Percentiles rank a stretch among this genome's conserved stretches.
These are phyloP conservation scores for Dermochelys coriacea DNA, from an alignment of 2,797 vertebrate genomes.

Conservation along the genomic window DNA sequence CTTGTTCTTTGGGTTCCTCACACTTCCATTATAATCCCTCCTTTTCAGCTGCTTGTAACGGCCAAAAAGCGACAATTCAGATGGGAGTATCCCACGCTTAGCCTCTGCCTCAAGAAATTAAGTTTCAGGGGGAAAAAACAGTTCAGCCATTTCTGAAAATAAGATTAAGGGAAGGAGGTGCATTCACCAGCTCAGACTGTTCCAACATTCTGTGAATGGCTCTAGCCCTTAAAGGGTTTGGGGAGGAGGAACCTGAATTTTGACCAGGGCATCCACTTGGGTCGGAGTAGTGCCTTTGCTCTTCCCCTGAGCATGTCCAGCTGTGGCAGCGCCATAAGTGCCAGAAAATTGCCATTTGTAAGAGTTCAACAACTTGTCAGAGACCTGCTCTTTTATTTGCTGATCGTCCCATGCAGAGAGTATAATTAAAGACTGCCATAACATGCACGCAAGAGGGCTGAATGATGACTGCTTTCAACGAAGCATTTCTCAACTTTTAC, in stretches of 20 bases:
- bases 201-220: accelerated
- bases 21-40: not conserved
- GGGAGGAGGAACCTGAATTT: not conserved
- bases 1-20: not conserved
- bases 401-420: not conserved
- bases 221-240: not conserved
- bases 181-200: not conserved
- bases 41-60: not conserved
- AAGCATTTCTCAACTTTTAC: accelerated
- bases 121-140: not conserved
- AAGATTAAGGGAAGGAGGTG: not conserved
- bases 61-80: not conserved
- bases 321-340: conserved; percentile 1
- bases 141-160: not conserved
- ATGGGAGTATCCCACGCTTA: not conserved
- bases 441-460: not conserved
- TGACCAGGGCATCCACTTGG: not conserved
- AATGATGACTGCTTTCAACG: not conserved
- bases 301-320: not conserved
- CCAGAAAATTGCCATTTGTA: not conserved
- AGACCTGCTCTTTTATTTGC: not conserved
- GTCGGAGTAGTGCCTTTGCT: not conserved
- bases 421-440: not conserved
- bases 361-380: not conserved
- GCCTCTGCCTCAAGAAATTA: not conserved